phyloP scores from a whole-genome alignment of 2,113 vertebrate genomes.

The Pygoscelis adeliae region DNA sequence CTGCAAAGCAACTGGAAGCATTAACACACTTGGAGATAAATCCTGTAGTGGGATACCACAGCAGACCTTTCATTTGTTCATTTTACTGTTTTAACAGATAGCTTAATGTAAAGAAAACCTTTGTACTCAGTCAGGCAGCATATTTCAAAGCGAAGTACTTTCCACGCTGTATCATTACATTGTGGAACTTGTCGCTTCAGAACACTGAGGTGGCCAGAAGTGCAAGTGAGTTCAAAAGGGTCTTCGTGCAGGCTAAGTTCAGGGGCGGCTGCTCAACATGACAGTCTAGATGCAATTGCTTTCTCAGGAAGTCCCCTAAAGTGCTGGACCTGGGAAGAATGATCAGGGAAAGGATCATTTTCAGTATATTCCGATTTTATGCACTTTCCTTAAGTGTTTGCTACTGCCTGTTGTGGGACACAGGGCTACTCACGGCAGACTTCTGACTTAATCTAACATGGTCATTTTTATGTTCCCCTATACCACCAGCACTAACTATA shows the following conservation, averaged over 20 bases:
- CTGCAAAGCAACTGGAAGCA: conserved; percentile 7
- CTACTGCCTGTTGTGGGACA: neutral
- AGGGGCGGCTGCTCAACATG: fast-evolving
- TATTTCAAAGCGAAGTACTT: neutral
- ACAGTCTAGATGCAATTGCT: neutral
- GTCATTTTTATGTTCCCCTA: fast-evolving
- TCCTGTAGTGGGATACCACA: neutral
- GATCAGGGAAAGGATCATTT: neutral
- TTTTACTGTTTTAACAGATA: neutral
- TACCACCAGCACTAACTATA: neutral
- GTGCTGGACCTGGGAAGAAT: neutral
- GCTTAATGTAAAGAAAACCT: neutral
- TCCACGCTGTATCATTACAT: neutral
- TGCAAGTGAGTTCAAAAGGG: neutral
- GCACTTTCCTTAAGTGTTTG: neutral
- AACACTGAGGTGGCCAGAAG: neutral
- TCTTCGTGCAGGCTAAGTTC: neutral
- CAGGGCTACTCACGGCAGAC: neutral
- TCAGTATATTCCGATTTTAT: neutral
- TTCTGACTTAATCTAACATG: neutral
- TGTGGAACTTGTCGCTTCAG: neutral
- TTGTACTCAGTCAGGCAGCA: neutral
- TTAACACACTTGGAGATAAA: neutral
- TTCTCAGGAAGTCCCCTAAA: neutral
- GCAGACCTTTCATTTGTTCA: neutral